These are phyloP conservation scores for Lordiphosa fenestrarum DNA, from an alignment of 2,888 invertebrate genomes.

Conservation along the genomic window DNA sequence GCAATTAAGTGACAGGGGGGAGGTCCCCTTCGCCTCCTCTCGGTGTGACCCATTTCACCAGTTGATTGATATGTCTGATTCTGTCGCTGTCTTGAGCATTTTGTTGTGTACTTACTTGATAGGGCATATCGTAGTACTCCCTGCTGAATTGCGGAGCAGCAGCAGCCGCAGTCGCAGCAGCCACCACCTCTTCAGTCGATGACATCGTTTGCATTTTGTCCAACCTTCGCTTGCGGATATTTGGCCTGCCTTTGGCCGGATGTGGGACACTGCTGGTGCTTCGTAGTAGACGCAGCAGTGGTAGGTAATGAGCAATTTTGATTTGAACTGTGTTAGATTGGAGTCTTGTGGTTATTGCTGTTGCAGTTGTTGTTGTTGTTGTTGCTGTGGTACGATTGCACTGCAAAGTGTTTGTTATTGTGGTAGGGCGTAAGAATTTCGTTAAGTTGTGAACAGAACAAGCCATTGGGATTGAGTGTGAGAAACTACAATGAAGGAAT, in stretches of 20 bases:
- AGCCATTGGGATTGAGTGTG: slow-evolving; percentile 1
- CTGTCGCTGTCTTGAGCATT: neutral
- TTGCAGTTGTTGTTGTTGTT: slow-evolving; percentile 31
- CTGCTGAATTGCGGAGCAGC: slow-evolving; percentile 42
- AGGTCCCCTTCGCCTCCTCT: neutral
- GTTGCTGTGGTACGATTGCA: slow-evolving; percentile 31
- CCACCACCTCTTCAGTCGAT: slow-evolving; percentile 14
- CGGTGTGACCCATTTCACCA: neutral
- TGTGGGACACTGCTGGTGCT: slow-evolving; percentile 12
- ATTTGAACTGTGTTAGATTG: slow-evolving; percentile 15
- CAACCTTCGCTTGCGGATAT: no score
- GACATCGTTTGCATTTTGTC: slow-evolving; percentile 34
- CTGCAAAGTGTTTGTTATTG: slow-evolving; percentile 52
- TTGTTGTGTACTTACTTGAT: slow-evolving; percentile 53
- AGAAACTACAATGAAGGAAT: slow-evolving; percentile 14
- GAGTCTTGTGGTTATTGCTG: slow-evolving; percentile 23
- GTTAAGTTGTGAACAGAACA: slow-evolving; percentile 25
- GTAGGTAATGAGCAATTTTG: slow-evolving; percentile 22
- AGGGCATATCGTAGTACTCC: slow-evolving; percentile 54
- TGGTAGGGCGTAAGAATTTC: slow-evolving; percentile 45
- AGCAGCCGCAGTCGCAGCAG: slow-evolving; percentile 26
- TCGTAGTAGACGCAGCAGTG: slow-evolving; percentile 26
- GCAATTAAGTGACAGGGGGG: neutral
- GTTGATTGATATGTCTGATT: slow-evolving; percentile 5
- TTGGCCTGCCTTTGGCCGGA: neutral